Base-by-base conservation (phyloP, 2,888 invertebrate species). In the Orthosia incerta region DNA sequence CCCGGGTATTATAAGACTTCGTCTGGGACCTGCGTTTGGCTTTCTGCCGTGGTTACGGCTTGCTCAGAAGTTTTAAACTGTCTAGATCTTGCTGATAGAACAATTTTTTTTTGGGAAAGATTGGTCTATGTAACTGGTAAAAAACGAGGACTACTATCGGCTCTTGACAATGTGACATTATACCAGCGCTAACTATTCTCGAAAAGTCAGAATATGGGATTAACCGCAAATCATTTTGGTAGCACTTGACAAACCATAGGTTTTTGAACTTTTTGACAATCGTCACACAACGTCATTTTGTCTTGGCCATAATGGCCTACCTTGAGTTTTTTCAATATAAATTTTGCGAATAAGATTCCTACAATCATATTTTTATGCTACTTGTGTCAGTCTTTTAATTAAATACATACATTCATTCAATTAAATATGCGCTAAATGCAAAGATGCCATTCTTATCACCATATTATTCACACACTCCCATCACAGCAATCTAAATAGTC, bases 401-500 rank as follows among this genome's bases (percentile, higher is more conserved):
- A n/a, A n/a, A n/a, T n/a, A n/a, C n/a, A n/a, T n/a, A n/a, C n/a
- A n/a, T n/a, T n/a, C n/a, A 65, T 45, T 39, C 12, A 46, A 15
- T 66, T 11, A 55, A 66, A 3, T 31, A 46, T 46, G 59, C 59
- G 15, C 59, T 60, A 60, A 60, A 16, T n/a, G 20, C 5, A 67
- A 18, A 31, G 12, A 18, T 15, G 48, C 15, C 12, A 72, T 57
- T 64, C 16, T n/a, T 13, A 62, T n/a, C 16, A 39, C 16, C 16
- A 11, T 20, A 46, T 12, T 16, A 56, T 39, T 51, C 18, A 45
- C 60, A 61, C 18, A 66, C 3, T 20, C 18, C 55, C 59, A 65
- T 67, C 71, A 15, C 50, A 51, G 20, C 11, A 53, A 71, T 64
- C 71, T 71, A 68, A 81, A 81, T 60, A 51, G 50, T 15, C 51